Conservation (phyloP, 1,140 invertebrate genomes). For the Campoletis sonorensis region DNA sequence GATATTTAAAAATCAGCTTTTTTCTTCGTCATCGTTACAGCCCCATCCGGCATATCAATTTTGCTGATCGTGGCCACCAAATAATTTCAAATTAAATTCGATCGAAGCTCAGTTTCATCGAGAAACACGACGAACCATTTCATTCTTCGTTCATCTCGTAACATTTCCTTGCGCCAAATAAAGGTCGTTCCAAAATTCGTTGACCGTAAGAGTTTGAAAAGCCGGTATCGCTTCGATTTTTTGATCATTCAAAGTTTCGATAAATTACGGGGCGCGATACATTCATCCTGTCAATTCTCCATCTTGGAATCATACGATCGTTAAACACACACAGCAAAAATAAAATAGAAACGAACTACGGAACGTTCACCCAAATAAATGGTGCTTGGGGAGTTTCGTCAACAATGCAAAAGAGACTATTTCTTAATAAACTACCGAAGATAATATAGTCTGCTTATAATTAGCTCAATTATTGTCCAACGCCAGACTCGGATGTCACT, state of each 20-base stretch:
- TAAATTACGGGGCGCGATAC: too few species aligned
- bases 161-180: background rate
- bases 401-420: background rate
- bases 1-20: background rate
- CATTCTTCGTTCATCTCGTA: background rate
- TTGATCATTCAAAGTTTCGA: too few species aligned
- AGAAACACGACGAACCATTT: background rate
- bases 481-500: background rate
- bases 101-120: background rate
- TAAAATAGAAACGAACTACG: background rate
- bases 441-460: background rate
- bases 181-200: too few species aligned
- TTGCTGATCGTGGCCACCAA: too few species aligned
- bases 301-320: too few species aligned
- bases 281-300: too few species aligned
- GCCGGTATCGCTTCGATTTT: too few species aligned
- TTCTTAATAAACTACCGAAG: constrained; percentile 1
- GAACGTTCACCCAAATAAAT: too few species aligned
- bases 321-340: too few species aligned
- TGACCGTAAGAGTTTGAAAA: too few species aligned
- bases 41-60: too few species aligned
- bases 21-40: too few species aligned
- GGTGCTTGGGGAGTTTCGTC: background rate
- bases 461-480: background rate
- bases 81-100: background rate